Evolutionary conservation across 23 tunicate species (phyloP).

Genomic region (Aplidium turbinatum): DNA sequence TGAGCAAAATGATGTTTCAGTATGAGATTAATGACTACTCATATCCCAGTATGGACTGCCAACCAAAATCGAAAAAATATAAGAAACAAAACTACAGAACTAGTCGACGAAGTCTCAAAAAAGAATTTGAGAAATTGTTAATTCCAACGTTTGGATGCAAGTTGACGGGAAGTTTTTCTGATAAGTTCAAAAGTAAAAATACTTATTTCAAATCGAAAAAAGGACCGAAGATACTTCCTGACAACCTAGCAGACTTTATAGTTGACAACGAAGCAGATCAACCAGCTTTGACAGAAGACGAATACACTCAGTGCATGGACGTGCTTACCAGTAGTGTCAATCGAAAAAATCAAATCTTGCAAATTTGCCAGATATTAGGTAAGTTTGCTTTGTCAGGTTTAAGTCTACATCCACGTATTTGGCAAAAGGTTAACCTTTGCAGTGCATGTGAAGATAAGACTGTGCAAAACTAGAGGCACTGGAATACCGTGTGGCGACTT

Average conservation of each 20-base stretch:
- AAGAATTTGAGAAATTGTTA: conserved; percentile 27
- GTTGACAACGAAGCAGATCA: conserved; percentile 31
- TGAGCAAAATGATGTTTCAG: too few species aligned
- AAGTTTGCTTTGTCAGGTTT: too few species aligned
- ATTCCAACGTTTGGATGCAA: conserved; percentile 10
- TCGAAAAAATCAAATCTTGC: conserved; percentile 29
- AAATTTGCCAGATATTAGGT: conserved; percentile 37
- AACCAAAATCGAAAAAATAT: neutral
- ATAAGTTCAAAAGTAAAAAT: neutral
- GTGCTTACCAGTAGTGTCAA: neutral
- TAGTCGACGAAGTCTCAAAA: conserved; percentile 9
- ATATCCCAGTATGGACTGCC: neutral
- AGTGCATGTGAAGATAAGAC: too few species aligned
- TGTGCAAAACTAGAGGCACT: too few species aligned
- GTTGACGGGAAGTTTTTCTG: neutral
- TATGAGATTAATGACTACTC: too few species aligned
- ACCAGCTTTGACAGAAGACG: conserved; percentile 20
- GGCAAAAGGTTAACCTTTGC: too few species aligned
- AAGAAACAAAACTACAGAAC: conserved; percentile 11
- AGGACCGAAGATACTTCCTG: conserved; percentile 19
- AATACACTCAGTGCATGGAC: conserved; percentile 40
- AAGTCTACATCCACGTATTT: too few species aligned
- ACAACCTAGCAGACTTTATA: conserved; percentile 38
- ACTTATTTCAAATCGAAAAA: neutral
- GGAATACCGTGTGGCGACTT: too few species aligned